Evolutionary conservation across 1,140 invertebrate species (phyloP).

Genomic region (Planococcus citri): DNA sequence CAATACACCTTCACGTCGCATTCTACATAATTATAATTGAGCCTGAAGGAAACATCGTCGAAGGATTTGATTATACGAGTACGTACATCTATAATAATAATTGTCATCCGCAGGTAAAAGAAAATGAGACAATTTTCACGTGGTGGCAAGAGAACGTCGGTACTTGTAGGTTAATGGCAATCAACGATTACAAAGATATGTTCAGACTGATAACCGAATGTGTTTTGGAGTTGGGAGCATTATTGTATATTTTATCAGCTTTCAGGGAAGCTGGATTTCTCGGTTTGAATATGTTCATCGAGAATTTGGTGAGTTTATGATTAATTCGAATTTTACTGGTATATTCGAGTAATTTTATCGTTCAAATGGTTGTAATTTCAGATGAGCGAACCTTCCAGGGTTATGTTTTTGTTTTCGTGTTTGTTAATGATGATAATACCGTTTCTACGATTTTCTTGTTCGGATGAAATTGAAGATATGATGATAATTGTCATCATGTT

Average conservation of each 20-base stretch:
- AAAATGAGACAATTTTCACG: background rate
- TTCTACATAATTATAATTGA: too few relatives aligned
- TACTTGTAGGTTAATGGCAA: slow-evolving; percentile 52
- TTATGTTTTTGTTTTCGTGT: slow-evolving; percentile 89
- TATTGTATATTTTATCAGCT: slow-evolving; percentile 68
- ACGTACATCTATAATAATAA: too few relatives aligned
- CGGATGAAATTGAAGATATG: slow-evolving; percentile 74
- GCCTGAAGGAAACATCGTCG: too few relatives aligned
- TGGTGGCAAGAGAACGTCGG: slow-evolving; percentile 57
- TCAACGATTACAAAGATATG: slow-evolving; percentile 43
- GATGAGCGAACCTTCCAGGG: slow-evolving; percentile 77
- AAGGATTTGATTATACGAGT: too few relatives aligned
- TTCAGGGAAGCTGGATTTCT: slow-evolving; percentile 68
- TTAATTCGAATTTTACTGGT: too few relatives aligned
- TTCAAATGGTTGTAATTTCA: slow-evolving; percentile 31
- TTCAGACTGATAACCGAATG: slow-evolving; percentile 55
- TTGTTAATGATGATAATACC: slow-evolving; percentile 72
- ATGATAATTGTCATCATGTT: slow-evolving; percentile 88
- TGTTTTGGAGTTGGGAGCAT: slow-evolving; percentile 56
- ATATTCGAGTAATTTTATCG: too few relatives aligned
- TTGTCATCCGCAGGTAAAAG: background rate
- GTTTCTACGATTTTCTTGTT: slow-evolving; percentile 67
- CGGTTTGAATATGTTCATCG: slow-evolving; percentile 76
- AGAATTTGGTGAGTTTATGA: slow-evolving; percentile 67
- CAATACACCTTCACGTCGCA: too few relatives aligned